Percentiles rank a stretch among this genome's conserved stretches.
Conservation (phyloP, 2,113 vertebrate species). For the Microtus oregoni region DNA sequence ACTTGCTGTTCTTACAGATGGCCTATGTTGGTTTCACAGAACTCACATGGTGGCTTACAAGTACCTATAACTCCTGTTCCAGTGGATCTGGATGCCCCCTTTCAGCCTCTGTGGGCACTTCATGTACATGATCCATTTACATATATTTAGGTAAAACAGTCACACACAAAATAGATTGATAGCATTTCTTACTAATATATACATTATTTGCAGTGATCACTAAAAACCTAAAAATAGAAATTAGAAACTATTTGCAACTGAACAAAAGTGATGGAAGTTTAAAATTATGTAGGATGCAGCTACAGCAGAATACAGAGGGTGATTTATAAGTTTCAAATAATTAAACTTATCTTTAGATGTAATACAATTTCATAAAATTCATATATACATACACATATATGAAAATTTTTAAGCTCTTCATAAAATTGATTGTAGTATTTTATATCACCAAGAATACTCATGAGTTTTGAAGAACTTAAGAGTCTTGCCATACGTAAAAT, state of each 20-base stretch:
- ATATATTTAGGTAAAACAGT: not conserved
- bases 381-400: not conserved
- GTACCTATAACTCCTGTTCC: not conserved
- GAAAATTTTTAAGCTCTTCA: not conserved
- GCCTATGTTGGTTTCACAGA: not conserved
- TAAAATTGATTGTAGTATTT: conserved; percentile 17
- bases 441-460: not conserved
- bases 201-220: not conserved
- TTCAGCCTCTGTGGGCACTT: not conserved
- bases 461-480: not conserved
- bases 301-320: not conserved
- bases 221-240: not conserved
- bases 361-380: conserved; percentile 27
- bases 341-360: not conserved
- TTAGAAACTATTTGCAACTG: conserved; percentile 29
- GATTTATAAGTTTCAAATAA: not conserved
- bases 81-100: not conserved
- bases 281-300: not conserved
- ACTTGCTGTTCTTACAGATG: not conserved
- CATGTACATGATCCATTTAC: not conserved
- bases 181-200: not conserved
- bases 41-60: not conserved
- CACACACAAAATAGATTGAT: not conserved
- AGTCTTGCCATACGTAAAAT: not conserved
- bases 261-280: not conserved